Conservation (phyloP, 2,888 invertebrate genomes). For the Pollenia angustigena region DNA sequence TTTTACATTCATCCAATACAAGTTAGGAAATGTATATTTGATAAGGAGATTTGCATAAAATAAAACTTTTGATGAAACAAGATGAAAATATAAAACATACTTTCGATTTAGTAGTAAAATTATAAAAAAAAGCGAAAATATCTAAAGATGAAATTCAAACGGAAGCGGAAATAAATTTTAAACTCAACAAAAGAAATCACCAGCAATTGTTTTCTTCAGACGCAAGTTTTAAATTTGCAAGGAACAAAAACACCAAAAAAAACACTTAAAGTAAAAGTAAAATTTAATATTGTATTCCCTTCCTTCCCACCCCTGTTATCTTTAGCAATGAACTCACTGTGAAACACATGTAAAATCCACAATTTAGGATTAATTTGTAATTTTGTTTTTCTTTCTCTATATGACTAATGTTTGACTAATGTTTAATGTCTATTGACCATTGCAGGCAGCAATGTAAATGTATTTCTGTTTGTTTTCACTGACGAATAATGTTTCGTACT, state of each 20-base stretch:
- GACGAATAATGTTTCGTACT: slow-evolving; percentile 19
- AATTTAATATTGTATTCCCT: background rate
- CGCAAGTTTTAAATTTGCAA: background rate
- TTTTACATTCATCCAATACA: no score
- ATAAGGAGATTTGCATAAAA: slow-evolving; percentile 14
- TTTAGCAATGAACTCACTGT: background rate
- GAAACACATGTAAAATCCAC: slow-evolving; percentile 58
- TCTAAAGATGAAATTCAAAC: background rate
- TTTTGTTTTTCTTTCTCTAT: slow-evolving; percentile 70
- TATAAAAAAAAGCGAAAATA: background rate
- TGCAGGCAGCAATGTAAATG: slow-evolving; percentile 65
- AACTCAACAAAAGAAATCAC: background rate
- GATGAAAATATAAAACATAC: slow-evolving; percentile 2
- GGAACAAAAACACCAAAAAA: background rate
- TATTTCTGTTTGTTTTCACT: slow-evolving; percentile 63
- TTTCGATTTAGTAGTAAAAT: background rate
- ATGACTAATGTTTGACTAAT: slow-evolving; percentile 74
- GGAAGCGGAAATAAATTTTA: slow-evolving; percentile 30
- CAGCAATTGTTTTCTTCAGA: background rate
- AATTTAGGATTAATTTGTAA: slow-evolving; percentile 81
- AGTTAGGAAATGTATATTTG: no score
- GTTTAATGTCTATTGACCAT: slow-evolving; percentile 9
- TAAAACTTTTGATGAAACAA: background rate
- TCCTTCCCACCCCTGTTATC: slow-evolving; percentile 10
- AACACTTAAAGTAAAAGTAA: slow-evolving; percentile 34